phyloP scores from a whole-genome alignment of 2,888 invertebrate species.

The Suillia variegata region DNA sequence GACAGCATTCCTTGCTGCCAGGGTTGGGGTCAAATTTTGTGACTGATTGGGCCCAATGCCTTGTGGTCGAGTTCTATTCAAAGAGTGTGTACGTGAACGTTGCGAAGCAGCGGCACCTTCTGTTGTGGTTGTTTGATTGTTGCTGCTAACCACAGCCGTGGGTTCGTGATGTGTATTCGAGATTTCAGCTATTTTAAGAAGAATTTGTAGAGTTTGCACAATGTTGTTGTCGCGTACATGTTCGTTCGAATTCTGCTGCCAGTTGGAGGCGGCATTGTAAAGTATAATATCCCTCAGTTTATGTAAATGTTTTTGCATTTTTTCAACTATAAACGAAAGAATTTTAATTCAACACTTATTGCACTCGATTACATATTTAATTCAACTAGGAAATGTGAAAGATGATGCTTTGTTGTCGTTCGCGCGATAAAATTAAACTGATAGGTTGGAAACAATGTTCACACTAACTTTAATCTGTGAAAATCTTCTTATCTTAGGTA shows the following conservation, averaged over 20 bases:
- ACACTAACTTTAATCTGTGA: no score
- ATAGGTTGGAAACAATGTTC: not conserved
- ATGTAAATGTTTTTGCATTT: constrained; percentile 57
- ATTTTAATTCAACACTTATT: constrained; percentile 5
- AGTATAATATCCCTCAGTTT: constrained; percentile 55
- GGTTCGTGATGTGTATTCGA: constrained; percentile 43
- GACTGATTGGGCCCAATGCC: constrained; percentile 12
- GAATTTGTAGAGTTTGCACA: constrained; percentile 56
- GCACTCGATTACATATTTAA: no score
- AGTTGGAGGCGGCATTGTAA: constrained; percentile 45
- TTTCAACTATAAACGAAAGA: constrained; percentile 46
- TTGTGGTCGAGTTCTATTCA: constrained; percentile 29
- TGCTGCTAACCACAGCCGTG: constrained; percentile 35
- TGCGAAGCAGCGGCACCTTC: constrained; percentile 22
- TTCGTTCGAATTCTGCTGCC: constrained; percentile 50
- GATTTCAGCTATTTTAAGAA: constrained; percentile 58
- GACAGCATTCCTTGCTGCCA: constrained; percentile 44
- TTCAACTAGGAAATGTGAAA: no score
- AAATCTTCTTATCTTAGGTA: not conserved
- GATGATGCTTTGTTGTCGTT: no score
- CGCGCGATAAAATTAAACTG: constrained; percentile 12
- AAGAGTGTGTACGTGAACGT: constrained; percentile 39
- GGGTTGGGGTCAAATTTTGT: no score
- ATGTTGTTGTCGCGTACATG: constrained; percentile 51
- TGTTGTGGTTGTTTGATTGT: constrained; percentile 22